Evolutionary conservation across 2,888 invertebrate genomes (phyloP).

Genomic region (Drosophila macrospina): DNA sequence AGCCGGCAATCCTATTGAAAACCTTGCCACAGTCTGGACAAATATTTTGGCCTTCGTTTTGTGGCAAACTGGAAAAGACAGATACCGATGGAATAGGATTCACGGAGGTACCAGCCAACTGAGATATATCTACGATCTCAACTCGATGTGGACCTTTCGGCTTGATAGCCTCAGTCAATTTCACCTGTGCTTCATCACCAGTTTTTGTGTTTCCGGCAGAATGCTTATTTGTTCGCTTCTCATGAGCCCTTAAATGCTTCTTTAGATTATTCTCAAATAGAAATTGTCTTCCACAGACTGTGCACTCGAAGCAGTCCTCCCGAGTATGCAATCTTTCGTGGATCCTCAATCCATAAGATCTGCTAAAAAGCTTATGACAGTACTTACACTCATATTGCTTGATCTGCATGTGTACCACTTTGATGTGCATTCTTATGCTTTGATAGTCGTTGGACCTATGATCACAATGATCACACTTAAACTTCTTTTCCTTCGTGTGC

Average conservation of each 20-base stretch:
- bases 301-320: constrained; percentile 82
- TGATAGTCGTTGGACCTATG: constrained; percentile 81
- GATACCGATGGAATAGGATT: constrained; percentile 82
- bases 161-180: constrained; percentile 33
- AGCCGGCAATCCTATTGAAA: constrained; percentile 82
- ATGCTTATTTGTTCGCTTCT: constrained; percentile 68
- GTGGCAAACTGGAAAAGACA: constrained; percentile 82
- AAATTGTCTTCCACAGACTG: constrained; percentile 80
- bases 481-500: constrained; percentile 83
- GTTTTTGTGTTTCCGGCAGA: constrained; percentile 9
- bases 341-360: constrained; percentile 79
- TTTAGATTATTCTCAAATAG: constrained; percentile 81
- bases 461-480: constrained; percentile 77
- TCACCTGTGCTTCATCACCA: background rate
- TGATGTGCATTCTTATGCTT: constrained; percentile 79
- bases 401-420: constrained; percentile 82
- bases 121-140: constrained; percentile 78
- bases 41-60: constrained; percentile 82
- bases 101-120: constrained; percentile 81
- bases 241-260: constrained; percentile 81
- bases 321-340: constrained; percentile 82
- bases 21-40: constrained; percentile 82
- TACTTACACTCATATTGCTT: constrained; percentile 82
- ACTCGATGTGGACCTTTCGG: constrained; percentile 78
- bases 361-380: constrained; percentile 83